phyloP scores from a whole-genome alignment of 2,113 vertebrate species.

The Oxyura jamaicensis region DNA sequence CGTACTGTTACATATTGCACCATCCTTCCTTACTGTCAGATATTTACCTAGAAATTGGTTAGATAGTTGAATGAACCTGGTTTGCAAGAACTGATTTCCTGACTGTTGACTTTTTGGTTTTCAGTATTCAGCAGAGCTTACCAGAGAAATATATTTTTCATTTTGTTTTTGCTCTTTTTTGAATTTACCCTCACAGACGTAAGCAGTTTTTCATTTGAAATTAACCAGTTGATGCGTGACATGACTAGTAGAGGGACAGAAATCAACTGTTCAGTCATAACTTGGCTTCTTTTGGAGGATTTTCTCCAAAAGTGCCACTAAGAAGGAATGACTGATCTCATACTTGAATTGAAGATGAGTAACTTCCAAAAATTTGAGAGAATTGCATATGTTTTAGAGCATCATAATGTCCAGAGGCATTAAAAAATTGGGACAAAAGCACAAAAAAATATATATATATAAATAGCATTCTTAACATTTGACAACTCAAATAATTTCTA shows the following conservation, averaged over 20 bases:
- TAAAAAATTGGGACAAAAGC: not conserved
- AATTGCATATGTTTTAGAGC: not conserved
- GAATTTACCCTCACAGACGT: not conserved
- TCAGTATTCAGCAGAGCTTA: not conserved
- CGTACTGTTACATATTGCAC: not conserved
- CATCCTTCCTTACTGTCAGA: not conserved
- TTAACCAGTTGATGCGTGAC: not conserved
- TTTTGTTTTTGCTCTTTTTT: not conserved
- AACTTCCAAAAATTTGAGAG: not conserved
- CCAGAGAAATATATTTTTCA: rapidly evolving
- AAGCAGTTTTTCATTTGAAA: not conserved
- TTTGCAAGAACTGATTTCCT: not conserved
- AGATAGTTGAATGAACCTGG: not conserved
- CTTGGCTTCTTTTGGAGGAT: not conserved
- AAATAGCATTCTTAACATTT: not conserved
- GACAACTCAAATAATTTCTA: not conserved
- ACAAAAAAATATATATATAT: not conserved
- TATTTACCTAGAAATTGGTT: not conserved
- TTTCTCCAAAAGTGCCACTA: not conserved
- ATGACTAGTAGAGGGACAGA: not conserved
- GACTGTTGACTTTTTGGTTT: not conserved
- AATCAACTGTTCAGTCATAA: not conserved
- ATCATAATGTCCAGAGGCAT: not conserved
- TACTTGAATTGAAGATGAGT: not conserved
- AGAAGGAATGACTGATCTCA: not conserved